These are phyloP conservation scores for Podarcis cretensis DNA, from an alignment of 2,113 vertebrate genomes.

Conservation along the genomic window DNA sequence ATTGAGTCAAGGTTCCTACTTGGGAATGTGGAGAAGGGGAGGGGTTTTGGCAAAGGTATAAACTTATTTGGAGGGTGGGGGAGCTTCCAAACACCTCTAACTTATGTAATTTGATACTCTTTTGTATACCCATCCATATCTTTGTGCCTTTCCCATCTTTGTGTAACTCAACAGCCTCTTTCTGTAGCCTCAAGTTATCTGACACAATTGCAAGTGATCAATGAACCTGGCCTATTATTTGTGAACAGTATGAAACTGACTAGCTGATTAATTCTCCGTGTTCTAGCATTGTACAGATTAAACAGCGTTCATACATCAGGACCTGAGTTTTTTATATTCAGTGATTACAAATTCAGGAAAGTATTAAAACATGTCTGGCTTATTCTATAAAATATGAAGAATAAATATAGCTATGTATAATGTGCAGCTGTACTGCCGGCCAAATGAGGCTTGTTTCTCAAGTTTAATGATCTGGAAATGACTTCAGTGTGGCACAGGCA, in stretches of 20 bases:
- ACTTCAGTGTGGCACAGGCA: slow-evolving; percentile 7
- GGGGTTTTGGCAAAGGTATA: not conserved
- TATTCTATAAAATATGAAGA: not conserved
- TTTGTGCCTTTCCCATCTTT: not conserved
- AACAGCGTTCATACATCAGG: not conserved
- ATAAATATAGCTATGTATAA: slow-evolving; percentile 26
- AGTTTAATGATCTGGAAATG: slow-evolving; percentile 31
- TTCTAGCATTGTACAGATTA: not conserved
- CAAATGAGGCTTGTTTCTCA: slow-evolving; percentile 24
- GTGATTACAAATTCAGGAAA: slow-evolving; percentile 32
- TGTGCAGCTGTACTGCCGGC: not conserved
- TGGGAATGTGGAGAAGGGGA: not conserved
- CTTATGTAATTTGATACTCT: not conserved
- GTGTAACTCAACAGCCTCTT: not conserved
- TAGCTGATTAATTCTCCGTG: not conserved
- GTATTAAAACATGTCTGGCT: slow-evolving; percentile 22
- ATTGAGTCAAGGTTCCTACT: not conserved
- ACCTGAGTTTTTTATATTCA: slow-evolving; percentile 13
- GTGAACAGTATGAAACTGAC: slow-evolving; percentile 17
- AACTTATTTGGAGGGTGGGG: not conserved
- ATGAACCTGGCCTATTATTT: not conserved
- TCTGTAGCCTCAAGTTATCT: not conserved
- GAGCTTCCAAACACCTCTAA: not conserved
- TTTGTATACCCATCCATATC: not conserved
- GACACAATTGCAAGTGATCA: not conserved